Evolutionary conservation across 2,797 vertebrate species (phyloP).

Genomic region (Ctenopoma multispine): DNA sequence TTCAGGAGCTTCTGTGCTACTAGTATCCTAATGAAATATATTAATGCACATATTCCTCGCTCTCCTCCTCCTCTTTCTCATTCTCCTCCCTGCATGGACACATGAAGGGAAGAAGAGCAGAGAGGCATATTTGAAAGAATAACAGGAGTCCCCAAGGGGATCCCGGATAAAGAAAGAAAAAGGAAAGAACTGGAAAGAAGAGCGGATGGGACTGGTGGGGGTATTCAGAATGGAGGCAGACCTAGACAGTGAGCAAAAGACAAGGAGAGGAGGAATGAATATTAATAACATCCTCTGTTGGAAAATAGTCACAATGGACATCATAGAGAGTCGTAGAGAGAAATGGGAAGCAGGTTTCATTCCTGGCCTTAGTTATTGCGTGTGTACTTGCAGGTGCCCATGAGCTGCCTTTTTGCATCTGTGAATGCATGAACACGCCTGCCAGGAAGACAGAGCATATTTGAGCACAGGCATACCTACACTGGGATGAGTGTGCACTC

Average conservation of each 20-base stretch:
- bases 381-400: constrained; percentile 46
- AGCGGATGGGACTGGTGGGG: constrained; percentile 52
- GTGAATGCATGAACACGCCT: constrained; percentile 19
- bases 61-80: constrained; percentile 66
- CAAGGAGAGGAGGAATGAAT: constrained; percentile 85
- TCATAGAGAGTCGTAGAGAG: constrained; percentile 87
- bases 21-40: constrained; percentile 82
- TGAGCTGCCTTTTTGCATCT: constrained; percentile 13
- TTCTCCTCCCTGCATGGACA: constrained; percentile 75
- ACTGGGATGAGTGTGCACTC: constrained; percentile 49
- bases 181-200: constrained; percentile 80
- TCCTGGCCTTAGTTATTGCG: constrained; percentile 42
- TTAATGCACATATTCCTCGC: constrained; percentile 79
- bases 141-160: constrained; percentile 85
- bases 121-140: constrained; percentile 84
- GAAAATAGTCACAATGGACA: constrained; percentile 80
- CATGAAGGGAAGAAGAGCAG: constrained; percentile 81
- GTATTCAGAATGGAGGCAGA: constrained; percentile 70
- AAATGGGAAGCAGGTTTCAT: constrained; percentile 68
- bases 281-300: constrained; percentile 78
- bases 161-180: constrained; percentile 74
- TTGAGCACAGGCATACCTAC: constrained; percentile 37
- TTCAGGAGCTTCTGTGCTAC: constrained; percentile 70
- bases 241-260: constrained; percentile 79
- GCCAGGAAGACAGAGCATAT: constrained; percentile 59